phyloP scores from a whole-genome alignment of 2,113 vertebrate genomes.

The Bolborhynchus lineola region DNA sequence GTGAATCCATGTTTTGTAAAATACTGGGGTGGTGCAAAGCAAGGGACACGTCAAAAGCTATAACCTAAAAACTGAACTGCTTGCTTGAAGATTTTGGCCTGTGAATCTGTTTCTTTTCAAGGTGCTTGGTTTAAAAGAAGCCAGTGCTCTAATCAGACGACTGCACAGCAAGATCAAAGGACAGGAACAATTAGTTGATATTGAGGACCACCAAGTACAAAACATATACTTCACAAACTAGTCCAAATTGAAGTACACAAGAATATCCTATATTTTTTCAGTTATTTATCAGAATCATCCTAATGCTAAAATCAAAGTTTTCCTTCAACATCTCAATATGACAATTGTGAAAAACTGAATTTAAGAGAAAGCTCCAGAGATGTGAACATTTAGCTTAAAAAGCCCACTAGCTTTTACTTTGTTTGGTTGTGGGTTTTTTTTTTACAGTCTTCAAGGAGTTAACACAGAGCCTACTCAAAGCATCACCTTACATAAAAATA shows the following conservation, averaged over 20 bases:
- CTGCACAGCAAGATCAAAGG: neutral
- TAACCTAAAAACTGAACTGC: neutral
- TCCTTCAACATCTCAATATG: neutral
- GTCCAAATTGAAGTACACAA: neutral
- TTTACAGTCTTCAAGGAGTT: neutral
- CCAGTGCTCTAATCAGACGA: neutral
- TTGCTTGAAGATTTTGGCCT: neutral
- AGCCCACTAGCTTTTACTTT: neutral
- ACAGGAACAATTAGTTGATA: neutral
- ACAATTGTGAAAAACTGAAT: neutral
- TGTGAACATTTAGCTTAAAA: neutral
- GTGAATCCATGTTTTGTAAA: neutral
- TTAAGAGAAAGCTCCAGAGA: neutral
- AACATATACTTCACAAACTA: neutral
- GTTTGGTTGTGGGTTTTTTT: neutral
- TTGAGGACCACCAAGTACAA: neutral
- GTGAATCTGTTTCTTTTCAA: neutral
- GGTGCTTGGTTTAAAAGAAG: neutral
- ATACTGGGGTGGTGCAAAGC: neutral
- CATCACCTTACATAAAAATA: neutral
- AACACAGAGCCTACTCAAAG: neutral
- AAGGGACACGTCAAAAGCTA: neutral
- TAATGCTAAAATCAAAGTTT: neutral
- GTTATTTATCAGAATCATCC: neutral
- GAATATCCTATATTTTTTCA: neutral